phyloP scores from a whole-genome alignment of 2,888 invertebrate genomes.

The Cheilosia soror region DNA sequence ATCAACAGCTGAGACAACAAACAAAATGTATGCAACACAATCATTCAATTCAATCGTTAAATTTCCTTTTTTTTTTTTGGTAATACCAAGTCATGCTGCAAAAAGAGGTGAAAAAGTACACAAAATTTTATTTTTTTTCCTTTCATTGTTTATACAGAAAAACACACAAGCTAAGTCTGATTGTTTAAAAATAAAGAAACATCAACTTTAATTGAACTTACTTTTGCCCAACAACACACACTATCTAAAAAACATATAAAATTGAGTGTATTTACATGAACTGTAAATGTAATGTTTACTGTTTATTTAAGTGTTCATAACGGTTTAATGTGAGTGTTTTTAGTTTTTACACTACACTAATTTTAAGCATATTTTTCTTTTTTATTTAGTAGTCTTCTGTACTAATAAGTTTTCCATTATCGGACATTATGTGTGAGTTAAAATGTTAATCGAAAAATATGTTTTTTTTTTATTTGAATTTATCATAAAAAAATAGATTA shows the following conservation, averaged over 20 bases:
- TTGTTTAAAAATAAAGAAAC: slow-evolving; percentile 20
- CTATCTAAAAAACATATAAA: slow-evolving; percentile 49
- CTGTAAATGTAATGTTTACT: slow-evolving; percentile 44
- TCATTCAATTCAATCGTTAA: slow-evolving; percentile 35
- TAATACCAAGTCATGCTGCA: slow-evolving; percentile 57
- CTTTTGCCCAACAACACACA: slow-evolving; percentile 64
- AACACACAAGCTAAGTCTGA: slow-evolving; percentile 50
- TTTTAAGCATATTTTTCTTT: slow-evolving; percentile 20
- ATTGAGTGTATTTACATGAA: slow-evolving; percentile 42
- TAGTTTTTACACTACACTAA: slow-evolving; percentile 24
- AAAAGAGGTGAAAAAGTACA: slow-evolving; percentile 60
- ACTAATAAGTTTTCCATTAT: slow-evolving; percentile 13
- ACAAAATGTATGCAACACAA: slow-evolving; percentile 25
- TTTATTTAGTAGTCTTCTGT: slow-evolving; percentile 10
- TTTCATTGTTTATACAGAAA: slow-evolving; percentile 35
- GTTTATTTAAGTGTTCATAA: slow-evolving; percentile 53
- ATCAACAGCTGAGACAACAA: slow-evolving; percentile 8
- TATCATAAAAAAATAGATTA: slow-evolving; percentile 60
- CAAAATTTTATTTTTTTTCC: slow-evolving; percentile 26
- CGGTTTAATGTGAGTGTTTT: slow-evolving; percentile 22
- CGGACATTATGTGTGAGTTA: slow-evolving; percentile 1
- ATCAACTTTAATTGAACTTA: slow-evolving; percentile 60
- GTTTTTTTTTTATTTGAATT: slow-evolving; percentile 27
- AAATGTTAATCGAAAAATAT: slow-evolving; percentile 45
- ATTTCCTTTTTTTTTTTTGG: slow-evolving; percentile 8